Conservation (phyloP, 23 tunicate genomes). For the Halocynthia roretzi region DNA sequence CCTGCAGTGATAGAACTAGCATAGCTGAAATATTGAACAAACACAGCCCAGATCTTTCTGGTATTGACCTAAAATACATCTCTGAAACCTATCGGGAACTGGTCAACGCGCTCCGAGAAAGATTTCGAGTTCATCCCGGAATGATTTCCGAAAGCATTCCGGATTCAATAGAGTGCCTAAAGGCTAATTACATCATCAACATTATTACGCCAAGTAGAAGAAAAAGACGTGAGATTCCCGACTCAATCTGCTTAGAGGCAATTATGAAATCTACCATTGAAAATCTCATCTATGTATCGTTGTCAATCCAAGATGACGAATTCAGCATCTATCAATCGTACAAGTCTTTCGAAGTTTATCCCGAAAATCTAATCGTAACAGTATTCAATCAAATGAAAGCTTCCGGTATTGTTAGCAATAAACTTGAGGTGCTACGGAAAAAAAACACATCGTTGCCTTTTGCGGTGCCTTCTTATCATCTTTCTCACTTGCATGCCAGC, state of each 20-base stretch:
- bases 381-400: constrained; percentile 28
- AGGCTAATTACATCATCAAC: not conserved
- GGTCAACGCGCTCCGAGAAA: constrained; percentile 9
- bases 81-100: not conserved
- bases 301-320: constrained; percentile 42
- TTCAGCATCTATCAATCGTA: constrained; percentile 67
- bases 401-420: constrained; percentile 16
- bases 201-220: not conserved
- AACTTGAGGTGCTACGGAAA: not conserved
- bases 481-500: constrained; percentile 10
- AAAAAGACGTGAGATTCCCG: not conserved
- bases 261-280: constrained; percentile 23
- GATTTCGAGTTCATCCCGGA: constrained; percentile 24
- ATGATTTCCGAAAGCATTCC: constrained; percentile 3
- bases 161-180: constrained; percentile 4
- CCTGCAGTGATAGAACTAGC: constrained; percentile 10
- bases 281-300: constrained; percentile 37
- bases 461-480: constrained; percentile 17
- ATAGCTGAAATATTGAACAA: not conserved
- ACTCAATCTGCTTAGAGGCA: not conserved
- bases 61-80: not conserved
- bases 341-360: constrained; percentile 41
- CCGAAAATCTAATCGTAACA: constrained; percentile 14
- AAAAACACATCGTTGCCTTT: constrained; percentile 4
- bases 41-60: not conserved